These are phyloP conservation scores for Peromyscus maniculatus DNA, from an alignment of 2,113 vertebrate species.

Conservation along the genomic window DNA sequence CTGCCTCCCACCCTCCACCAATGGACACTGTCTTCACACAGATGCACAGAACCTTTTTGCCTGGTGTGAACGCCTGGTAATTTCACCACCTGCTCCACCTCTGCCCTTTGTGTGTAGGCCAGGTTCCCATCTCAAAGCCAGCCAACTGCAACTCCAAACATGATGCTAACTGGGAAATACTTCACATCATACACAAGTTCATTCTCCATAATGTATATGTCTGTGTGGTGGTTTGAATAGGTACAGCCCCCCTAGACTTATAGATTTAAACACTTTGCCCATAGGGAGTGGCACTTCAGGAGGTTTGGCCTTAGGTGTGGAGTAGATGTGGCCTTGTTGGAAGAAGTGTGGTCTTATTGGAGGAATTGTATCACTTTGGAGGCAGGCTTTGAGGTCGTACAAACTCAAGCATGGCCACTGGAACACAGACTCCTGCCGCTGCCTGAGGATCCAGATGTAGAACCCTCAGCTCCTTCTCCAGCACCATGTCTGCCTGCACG, in stretches of 20 bases:
- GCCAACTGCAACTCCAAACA: neutral
- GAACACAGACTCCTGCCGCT: neutral
- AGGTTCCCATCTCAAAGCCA: neutral
- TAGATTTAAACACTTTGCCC: neutral
- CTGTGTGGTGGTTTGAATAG: neutral
- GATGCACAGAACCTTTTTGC: neutral
- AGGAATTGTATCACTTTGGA: neutral
- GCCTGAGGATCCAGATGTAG: neutral
- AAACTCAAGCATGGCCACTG: neutral
- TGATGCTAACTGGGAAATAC: neutral
- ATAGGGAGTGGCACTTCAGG: neutral
- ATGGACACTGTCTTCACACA: neutral
- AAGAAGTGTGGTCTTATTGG: neutral
- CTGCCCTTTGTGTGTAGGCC: neutral
- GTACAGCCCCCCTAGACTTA: neutral
- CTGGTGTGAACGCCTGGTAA: neutral
- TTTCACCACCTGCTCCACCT: neutral
- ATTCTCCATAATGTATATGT: neutral
- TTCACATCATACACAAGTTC: neutral
- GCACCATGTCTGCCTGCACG: neutral
- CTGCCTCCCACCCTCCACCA: neutral
- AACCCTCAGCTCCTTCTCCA: neutral
- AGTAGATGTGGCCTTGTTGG: neutral
- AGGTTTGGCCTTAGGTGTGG: neutral
- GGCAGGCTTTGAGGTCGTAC: neutral